phyloP scores from a whole-genome alignment of 2,888 invertebrate genomes.

The Agrochola lychnidis region DNA sequence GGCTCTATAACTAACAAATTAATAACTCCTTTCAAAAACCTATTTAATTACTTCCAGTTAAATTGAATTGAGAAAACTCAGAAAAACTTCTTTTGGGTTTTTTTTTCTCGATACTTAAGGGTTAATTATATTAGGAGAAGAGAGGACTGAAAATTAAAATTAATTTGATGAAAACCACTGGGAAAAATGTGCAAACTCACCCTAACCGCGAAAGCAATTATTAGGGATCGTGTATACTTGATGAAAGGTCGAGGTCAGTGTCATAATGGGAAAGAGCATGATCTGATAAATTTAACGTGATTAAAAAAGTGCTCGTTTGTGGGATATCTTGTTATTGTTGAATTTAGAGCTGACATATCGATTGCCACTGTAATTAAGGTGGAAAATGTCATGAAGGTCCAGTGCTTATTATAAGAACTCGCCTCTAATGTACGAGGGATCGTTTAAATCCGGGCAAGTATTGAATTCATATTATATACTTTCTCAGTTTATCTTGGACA shows the following conservation, averaged over 20 bases:
- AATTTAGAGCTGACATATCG: background rate
- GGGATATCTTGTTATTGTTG: constrained; percentile 1
- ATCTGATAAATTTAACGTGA: constrained; percentile 10
- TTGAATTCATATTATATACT: background rate
- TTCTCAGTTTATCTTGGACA: background rate
- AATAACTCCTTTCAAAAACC: constrained; percentile 18
- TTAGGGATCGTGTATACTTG: constrained; percentile 30
- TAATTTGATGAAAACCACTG: constrained; percentile 18
- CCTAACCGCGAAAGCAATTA: constrained; percentile 47
- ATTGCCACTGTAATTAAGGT: background rate
- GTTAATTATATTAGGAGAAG: constrained; percentile 5
- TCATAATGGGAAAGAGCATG: constrained; percentile 25
- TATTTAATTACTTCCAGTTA: constrained; percentile 5
- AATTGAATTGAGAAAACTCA: background rate
- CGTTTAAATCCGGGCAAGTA: background rate
- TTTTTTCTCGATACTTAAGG: background rate
- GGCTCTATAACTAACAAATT: constrained; percentile 3
- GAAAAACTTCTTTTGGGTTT: background rate
- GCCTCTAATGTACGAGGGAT: too few species aligned
- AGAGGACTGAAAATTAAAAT: constrained; percentile 3
- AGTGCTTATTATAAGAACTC: too few species aligned
- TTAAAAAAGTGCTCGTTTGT: constrained; percentile 1
- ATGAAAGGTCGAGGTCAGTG: constrained; percentile 40
- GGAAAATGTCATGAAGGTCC: background rate
- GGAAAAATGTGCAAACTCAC: constrained; percentile 30